Evolutionary conservation across 2,888 invertebrate species (phyloP).

Genomic region (Petrolisthes cinctipes): DNA sequence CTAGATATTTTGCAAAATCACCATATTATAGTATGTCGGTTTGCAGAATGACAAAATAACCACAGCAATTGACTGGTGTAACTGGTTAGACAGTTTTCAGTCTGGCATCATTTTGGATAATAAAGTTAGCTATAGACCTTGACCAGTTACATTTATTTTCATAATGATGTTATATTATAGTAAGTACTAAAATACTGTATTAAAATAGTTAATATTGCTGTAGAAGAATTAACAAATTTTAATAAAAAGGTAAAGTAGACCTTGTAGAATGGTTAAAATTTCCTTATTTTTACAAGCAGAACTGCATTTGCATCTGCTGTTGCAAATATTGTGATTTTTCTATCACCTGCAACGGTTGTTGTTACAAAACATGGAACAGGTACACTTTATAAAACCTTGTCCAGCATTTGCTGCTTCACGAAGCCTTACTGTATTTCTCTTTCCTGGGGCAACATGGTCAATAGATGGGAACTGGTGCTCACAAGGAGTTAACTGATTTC

Average conservation of each 20-base stretch:
- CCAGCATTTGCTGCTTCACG: background rate
- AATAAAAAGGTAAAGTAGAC: constrained; percentile 4
- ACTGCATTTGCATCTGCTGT: too few species aligned
- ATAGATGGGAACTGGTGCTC: background rate
- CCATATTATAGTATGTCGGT: background rate
- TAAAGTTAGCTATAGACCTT: background rate
- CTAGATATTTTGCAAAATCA: background rate
- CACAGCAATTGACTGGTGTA: constrained; percentile 3
- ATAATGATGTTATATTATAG: background rate
- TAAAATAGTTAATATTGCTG: constrained; percentile 8
- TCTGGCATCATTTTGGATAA: background rate
- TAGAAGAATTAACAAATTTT: constrained; percentile 15
- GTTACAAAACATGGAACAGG: too few species aligned
- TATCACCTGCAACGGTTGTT: too few species aligned
- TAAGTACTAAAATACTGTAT: background rate
- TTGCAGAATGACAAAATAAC: background rate
- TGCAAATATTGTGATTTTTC: too few species aligned
- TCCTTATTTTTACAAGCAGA: constrained; percentile 9
- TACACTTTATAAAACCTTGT: too few species aligned
- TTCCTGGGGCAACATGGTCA: constrained; percentile 13
- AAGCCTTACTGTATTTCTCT: background rate
- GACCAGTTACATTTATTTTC: constrained; percentile 9
- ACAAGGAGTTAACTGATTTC: constrained; percentile 23
- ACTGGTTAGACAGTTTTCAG: background rate
- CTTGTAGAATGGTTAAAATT: constrained; percentile 12